Conservation (phyloP, 2,797 vertebrate genomes). For the Chromis chromis region DNA sequence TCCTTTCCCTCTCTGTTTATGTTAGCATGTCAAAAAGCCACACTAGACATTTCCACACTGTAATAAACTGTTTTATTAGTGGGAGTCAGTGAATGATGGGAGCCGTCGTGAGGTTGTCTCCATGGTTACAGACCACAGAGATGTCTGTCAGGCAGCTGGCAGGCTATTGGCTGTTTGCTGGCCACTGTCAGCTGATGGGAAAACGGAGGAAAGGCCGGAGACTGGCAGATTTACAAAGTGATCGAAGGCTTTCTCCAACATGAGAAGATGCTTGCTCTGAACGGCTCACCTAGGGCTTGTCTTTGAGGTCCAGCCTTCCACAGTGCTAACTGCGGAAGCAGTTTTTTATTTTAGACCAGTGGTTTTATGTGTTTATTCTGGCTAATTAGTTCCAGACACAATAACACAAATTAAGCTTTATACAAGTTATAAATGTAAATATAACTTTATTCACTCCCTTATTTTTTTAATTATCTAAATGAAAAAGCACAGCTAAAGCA, state of each 20-base stretch:
- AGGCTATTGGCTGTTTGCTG: constrained; percentile 45
- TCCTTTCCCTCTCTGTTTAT: constrained; percentile 68
- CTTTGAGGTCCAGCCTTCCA: background rate
- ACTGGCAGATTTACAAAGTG: constrained; percentile 27
- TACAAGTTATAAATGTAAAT: background rate
- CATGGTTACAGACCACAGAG: constrained; percentile 67
- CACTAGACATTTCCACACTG: constrained; percentile 72
- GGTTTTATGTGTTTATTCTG: background rate
- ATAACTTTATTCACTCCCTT: background rate
- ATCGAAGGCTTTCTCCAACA: constrained; percentile 22
- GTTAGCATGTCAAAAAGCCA: constrained; percentile 74
- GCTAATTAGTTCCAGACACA: background rate
- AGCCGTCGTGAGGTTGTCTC: constrained; percentile 54
- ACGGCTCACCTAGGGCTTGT: background rate
- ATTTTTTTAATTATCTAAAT: background rate
- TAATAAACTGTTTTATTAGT: constrained; percentile 78
- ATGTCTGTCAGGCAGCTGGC: constrained; percentile 67
- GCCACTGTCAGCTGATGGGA: constrained; percentile 52
- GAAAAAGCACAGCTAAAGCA: background rate
- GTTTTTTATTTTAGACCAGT: background rate
- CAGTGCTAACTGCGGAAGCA: constrained; percentile 1
- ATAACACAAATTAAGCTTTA: background rate
- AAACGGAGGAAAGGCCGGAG: constrained; percentile 23
- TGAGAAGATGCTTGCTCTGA: constrained; percentile 25
- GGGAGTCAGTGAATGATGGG: constrained; percentile 63